Evolutionary conservation across 1,140 invertebrate genomes (phyloP), one percentile per base, ranked within the genome.

Genomic region (Gonioctena quinquepunctata): DNA sequence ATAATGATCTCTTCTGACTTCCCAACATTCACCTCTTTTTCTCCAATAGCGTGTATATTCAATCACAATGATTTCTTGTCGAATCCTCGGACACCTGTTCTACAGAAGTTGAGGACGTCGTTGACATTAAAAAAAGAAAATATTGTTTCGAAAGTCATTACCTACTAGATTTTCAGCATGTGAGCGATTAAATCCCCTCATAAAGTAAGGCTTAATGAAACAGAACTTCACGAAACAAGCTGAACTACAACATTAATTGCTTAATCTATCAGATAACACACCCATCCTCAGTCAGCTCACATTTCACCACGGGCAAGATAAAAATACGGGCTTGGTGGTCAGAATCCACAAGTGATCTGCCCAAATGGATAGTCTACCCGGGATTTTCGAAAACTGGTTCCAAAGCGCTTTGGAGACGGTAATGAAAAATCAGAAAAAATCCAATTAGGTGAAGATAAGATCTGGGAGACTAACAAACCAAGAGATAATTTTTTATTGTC

Each of bases 211-310:
- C 68, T 67, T 76, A 76, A 76, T 76, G 75, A 76, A 72, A 74
- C 65, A 49, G 70, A 76, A 76, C 67, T 72, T 76, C 75, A 76
- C 75, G 75, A 76, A 74, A 76, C 72, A 67, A 70, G 63, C 69
- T 68, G 65, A 74, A 72, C 61, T 70, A 76, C 66, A 72, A 59
- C 76, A 76, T 77, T 77, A 77, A 77, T 77, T 77, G 70, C 76
- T 77, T 77, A 77, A 77, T 77, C 74, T 73, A 77, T 77, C 76
- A 77, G 76, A 77, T 77, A 77, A 77, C 70, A 69, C 71, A 63
- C 68, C 76, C 74, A 75, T 76, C 74, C 72, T 66, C 59, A 68
- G 59, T 21, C 57, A 42, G 59, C 64, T 74, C 75, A 74, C 75
- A 76, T 76, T 76, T 76, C 67, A 74, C 68, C 33, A 48, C 42